These are phyloP conservation scores for Thecocarcelia acutangulata DNA, from an alignment of 2,888 invertebrate genomes.

Conservation along the genomic window DNA sequence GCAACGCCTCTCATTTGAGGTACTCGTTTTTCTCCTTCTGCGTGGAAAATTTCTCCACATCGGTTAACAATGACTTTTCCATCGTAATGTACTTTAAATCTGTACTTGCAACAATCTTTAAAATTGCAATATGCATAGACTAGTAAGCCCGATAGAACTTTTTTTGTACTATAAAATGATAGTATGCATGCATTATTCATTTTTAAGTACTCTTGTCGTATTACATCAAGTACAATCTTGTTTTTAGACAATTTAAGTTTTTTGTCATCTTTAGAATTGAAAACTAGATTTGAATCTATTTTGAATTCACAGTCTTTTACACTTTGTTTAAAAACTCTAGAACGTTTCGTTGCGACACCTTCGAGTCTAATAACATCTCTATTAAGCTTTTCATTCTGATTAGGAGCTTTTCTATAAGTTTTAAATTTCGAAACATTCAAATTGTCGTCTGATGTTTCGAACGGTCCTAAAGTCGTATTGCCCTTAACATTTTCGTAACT, in stretches of 20 bases:
- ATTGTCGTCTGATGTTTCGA: too few species aligned
- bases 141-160: background rate
- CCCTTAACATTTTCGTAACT: too few species aligned
- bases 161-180: background rate
- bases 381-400: constrained; percentile 20
- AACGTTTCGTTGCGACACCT: background rate
- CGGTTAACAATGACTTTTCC: constrained; percentile 9
- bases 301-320: background rate
- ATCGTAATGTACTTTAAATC: constrained; percentile 3
- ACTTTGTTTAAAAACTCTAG: background rate
- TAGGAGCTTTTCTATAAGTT: background rate
- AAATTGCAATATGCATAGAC: constrained; percentile 10
- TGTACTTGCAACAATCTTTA: constrained; percentile 10
- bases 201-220: constrained; percentile 21
- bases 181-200: constrained; percentile 17
- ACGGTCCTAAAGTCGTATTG: too few species aligned
- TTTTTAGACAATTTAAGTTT: constrained; percentile 8
- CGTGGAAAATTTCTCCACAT: constrained; percentile 1
- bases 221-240: constrained; percentile 2
- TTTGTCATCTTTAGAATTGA: background rate
- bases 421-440: background rate
- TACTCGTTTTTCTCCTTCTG: constrained; percentile 14
- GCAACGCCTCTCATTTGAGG: constrained; percentile 8
- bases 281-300: background rate
- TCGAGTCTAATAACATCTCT: background rate